These are phyloP conservation scores for fruit fly (Drosophila melanogaster) DNA, from an alignment of 1,140 invertebrate genomes.

Conservation along the genomic window Release_6_plus_ISO1_MT NT_033779.5:5276001-5276500, in stretches of 20 bases:
- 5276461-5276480: slow-evolving; percentile 4
- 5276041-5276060: not conserved
- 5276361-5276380: slow-evolving; percentile 62
- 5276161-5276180: slow-evolving; percentile 24
- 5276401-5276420: slow-evolving; percentile 40
- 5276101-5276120: not conserved
- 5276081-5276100: not conserved
- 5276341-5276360: slow-evolving; percentile 41
- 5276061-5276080: too few species aligned
- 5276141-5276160: slow-evolving; percentile 8
- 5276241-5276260: slow-evolving; percentile 12
- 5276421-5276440: slow-evolving; percentile 49
- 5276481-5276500: not conserved
- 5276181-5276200: slow-evolving; percentile 28
- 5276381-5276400: slow-evolving; percentile 53
- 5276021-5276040: not conserved
- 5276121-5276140: not conserved
- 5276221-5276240: slow-evolving; percentile 37
- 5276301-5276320: slow-evolving; percentile 58
- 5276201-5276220: slow-evolving; percentile 50
- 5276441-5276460: slow-evolving; percentile 23
- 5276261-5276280: slow-evolving; percentile 50
- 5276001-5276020: not conserved
- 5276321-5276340: slow-evolving; percentile 61
- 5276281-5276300: slow-evolving; percentile 74